Evolutionary conservation across 2,797 vertebrate genomes (phyloP), one percentile per base, ranked within the genome.

Genomic region (Crocodylus rhombifer): DNA sequence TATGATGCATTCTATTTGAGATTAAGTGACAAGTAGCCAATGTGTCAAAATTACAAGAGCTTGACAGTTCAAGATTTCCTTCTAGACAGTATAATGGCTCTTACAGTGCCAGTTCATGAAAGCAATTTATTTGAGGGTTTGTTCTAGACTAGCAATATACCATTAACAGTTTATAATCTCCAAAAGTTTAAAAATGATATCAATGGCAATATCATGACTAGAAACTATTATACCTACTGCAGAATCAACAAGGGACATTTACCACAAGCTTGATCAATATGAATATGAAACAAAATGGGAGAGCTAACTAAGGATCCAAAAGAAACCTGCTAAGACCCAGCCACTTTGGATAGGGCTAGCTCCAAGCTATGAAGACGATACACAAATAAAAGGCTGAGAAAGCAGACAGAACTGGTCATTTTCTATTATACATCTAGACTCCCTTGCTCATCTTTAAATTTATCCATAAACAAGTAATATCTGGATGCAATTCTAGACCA

Each of bases 291-390:
- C 11, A 91, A n/a, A 90, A 89, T 1, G 14, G 26, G 16, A 20
- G 23, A 21, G 83, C 67, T 69, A 82, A 88, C 82, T 71, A 86
- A 74, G 74, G 30, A 77, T 36, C 55, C 42, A 61, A 36, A 92
- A 91, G 82, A 62, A 93, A 56, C 26, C 91, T 63, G 57, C 36
- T 36, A 89, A 20, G 94, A 71, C 77, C 86, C 75, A 62, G 77
- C 60, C 90, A 18, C 87, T 95, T 88, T 9, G 1, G 62, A 80
- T 74, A 71, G 83, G 58, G 62, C 10, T 26, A 80, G 25, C 14
- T 89, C 56, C 83, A 33, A 3, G 8, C 60, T 79, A 90, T 87
- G 77, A 93, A 83, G 33, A 74, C 83, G 89, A 58, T 58, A 77
- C n/a, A 77, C n/a, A 56, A 77, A 76, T 21, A 81, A 89, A 5